Evolutionary conservation across 2,113 vertebrate species (phyloP).

Genomic region (Cepphus grylle): DNA sequence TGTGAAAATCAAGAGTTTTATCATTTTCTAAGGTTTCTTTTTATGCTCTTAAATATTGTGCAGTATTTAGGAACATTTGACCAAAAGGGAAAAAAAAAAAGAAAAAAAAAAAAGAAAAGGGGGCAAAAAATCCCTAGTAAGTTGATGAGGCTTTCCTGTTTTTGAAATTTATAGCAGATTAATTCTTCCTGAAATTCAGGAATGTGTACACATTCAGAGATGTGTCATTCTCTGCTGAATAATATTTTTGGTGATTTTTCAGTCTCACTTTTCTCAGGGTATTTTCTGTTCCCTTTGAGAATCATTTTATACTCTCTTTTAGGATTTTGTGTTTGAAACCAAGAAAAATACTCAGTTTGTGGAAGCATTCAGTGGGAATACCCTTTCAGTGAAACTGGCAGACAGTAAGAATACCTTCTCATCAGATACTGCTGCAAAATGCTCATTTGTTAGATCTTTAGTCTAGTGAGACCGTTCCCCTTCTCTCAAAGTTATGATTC

Average conservation of each 20-base stretch:
- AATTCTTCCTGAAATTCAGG: not conserved
- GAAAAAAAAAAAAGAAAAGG: too few species aligned
- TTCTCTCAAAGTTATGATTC: not conserved
- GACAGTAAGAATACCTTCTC: not conserved
- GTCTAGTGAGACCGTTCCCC: not conserved
- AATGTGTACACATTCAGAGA: too few species aligned
- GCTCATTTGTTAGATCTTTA: not conserved
- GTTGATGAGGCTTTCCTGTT: not conserved
- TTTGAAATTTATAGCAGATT: not conserved
- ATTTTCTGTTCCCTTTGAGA: not conserved
- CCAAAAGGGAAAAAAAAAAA: not conserved
- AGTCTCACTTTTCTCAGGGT: not conserved
- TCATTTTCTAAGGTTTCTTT: not conserved
- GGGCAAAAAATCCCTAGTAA: not conserved
- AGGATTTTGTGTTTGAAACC: not conserved
- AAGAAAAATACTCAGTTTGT: not conserved
- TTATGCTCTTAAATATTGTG: not conserved
- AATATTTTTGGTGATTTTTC: not conserved
- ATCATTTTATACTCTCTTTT: not conserved
- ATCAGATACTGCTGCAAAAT: not conserved
- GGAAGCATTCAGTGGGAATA: not conserved
- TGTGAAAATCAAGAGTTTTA: conserved; percentile 15
- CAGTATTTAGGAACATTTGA: not conserved
- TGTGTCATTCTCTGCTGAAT: not conserved
- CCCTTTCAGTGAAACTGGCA: not conserved